Evolutionary conservation across 2,113 vertebrate species (phyloP).

Genomic region (Oreochromis aureus): DNA sequence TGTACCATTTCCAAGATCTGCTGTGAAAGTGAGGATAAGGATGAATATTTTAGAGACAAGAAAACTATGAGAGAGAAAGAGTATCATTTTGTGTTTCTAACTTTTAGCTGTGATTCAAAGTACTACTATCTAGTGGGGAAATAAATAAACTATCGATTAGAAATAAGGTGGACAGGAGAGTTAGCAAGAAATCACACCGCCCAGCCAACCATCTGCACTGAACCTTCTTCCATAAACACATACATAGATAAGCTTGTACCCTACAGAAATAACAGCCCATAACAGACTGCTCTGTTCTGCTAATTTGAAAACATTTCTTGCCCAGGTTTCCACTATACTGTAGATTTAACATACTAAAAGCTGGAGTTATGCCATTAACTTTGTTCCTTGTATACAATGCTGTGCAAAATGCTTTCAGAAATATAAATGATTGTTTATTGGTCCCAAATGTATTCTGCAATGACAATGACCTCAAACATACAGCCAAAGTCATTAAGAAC

Average conservation of each 20-base stretch:
- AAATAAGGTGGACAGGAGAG: neutral
- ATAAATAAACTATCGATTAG: conserved; percentile 68
- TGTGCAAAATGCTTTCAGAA: neutral
- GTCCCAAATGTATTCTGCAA: neutral
- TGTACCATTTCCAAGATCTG: neutral
- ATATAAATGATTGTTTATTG: neutral
- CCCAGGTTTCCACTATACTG: neutral
- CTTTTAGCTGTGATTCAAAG: conserved; percentile 52
- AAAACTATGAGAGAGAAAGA: neutral
- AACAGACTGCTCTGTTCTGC: neutral
- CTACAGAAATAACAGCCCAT: neutral
- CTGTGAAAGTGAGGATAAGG: neutral
- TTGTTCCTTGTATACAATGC: neutral
- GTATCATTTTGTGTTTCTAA: conserved; percentile 25
- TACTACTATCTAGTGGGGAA: conserved; percentile 37
- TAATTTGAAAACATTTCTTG: conserved; percentile 12
- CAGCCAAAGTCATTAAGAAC: neutral
- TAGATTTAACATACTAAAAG: neutral
- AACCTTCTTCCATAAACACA: neutral
- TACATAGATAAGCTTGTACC: neutral
- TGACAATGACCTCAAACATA: neutral
- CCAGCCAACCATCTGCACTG: neutral
- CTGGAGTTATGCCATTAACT: neutral
- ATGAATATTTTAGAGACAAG: neutral
- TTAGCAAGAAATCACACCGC: neutral